Evolutionary conservation across 1,140 invertebrate genomes (phyloP).

Genomic region (Aplysia californica): DNA sequence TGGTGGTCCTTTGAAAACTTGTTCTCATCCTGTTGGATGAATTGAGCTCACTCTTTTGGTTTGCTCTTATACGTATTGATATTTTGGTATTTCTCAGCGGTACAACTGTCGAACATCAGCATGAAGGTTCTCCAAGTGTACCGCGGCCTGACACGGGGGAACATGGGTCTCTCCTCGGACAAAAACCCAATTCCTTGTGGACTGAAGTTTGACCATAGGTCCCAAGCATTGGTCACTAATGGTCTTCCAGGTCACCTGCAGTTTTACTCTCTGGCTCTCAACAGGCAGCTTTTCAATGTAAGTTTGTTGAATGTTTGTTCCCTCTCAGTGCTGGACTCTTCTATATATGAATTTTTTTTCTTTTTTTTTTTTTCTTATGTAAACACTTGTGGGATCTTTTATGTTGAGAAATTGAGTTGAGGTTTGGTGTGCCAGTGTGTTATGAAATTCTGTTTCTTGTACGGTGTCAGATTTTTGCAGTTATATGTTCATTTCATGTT

Average conservation of each 20-base stretch:
- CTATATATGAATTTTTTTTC: too few species aligned
- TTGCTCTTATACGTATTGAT: background rate
- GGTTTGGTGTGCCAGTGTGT: too few species aligned
- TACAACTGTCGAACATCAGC: conserved; percentile 76
- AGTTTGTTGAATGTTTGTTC: too few species aligned
- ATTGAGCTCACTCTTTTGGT: background rate
- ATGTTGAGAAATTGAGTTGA: too few species aligned
- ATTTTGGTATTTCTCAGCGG: conserved; percentile 68
- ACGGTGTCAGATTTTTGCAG: too few species aligned
- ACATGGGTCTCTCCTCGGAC: conserved; percentile 17
- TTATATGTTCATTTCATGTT: too few species aligned
- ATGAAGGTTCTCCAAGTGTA: conserved; percentile 73
- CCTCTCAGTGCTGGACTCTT: too few species aligned
- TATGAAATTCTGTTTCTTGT: too few species aligned
- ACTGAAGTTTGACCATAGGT: conserved; percentile 76
- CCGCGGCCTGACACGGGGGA: conserved; percentile 74
- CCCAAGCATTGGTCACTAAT: conserved; percentile 79
- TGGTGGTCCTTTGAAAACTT: background rate
- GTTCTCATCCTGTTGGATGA: too few species aligned
- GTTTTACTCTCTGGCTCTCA: conserved; percentile 79
- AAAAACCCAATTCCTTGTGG: conserved; percentile 74
- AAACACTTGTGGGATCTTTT: too few species aligned
- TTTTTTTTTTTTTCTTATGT: too few species aligned
- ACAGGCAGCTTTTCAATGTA: conserved; percentile 81
- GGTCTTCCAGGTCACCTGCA: conserved; percentile 83